Evolutionary conservation across 2,888 invertebrate genomes (phyloP), one percentile per base, ranked within the genome.

Genomic region (Epiblema foenella): DNA sequence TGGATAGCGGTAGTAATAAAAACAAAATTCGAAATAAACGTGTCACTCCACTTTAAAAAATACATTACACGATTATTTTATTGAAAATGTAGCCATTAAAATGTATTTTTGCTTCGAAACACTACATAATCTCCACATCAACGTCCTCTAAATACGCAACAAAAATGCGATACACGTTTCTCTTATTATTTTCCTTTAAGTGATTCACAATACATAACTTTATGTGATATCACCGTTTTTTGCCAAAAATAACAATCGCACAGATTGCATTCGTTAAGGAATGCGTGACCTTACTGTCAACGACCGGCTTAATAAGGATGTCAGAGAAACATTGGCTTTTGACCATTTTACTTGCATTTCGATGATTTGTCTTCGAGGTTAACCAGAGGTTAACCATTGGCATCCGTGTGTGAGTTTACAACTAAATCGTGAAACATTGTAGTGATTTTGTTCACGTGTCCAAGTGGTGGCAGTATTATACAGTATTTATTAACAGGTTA

Each of bases 281-380:
- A 64, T 58, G 46, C 58, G n/a, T 64, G 69, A 15, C 69, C 69
- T 70, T 17, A 33, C 69, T 59, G 69, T 65, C 69, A 70, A 70
- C 69, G 69, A 59, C 65, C 69, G 33, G 18, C 69, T 58, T 70
- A 70, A 69, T 70, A 70, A 52, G 69, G 69, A 59, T 70, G 65
- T 59, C 64, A 58, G 56, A 52, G 33, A 42, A 42, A 49, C 62
- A 68, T 58, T 66, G 33, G 20, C 18, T 42, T 56, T 64, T 17
- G 52, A 37, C 46, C 56, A 57, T 69, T 69, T 64, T 64, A 49
- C 58, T 64, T 64, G 64, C 29, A 24, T 58, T 69, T 69, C 64
- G 69, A 69, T 58, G 63, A 69, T 69, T 64, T 69, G 37, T 24
- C 69, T 12, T 29, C 68, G 56, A 68, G 68, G 68, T 24, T 54